Conservation (phyloP, 2,888 invertebrate species). For the Amblyjoppa proteus region DNA sequence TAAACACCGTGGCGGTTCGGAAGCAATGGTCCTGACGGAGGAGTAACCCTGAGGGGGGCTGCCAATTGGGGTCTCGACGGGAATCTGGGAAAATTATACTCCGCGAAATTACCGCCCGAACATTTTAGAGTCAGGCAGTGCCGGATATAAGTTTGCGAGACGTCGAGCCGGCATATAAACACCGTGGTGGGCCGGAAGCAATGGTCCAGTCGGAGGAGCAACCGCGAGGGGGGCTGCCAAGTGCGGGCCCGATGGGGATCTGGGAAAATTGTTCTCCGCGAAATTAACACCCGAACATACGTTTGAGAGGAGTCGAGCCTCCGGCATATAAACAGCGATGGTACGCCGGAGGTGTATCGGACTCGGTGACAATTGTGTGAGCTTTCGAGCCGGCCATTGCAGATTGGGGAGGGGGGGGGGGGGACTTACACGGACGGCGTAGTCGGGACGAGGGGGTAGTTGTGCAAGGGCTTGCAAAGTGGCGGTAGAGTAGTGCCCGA, state of each 20-base stretch:
- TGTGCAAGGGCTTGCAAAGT: constrained; percentile 44
- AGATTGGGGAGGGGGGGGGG: too few species aligned
- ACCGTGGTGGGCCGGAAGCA: too few species aligned
- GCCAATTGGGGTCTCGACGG: neutral
- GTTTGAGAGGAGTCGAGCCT: neutral
- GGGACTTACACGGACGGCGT: neutral
- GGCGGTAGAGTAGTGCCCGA: constrained; percentile 36
- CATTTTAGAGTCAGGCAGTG: neutral
- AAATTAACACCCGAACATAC: neutral
- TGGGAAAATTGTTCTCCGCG: neutral
- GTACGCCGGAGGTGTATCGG: neutral
- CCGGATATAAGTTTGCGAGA: neutral
- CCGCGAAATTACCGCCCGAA: neutral
- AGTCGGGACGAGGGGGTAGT: constrained; percentile 2
- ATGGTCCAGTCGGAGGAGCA: neutral
- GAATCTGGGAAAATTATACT: neutral
- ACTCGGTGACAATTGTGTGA: constrained; percentile 27
- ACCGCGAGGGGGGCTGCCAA: neutral
- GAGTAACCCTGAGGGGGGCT: neutral
- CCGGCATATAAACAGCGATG: neutral
- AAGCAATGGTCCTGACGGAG: neutral
- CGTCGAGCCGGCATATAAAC: neutral
- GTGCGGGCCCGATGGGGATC: neutral
- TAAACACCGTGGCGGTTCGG: neutral
- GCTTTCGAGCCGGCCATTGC: constrained; percentile 30